Evolutionary conservation across 1,140 invertebrate genomes (phyloP).

Genomic region (Magallana gigas): DNA sequence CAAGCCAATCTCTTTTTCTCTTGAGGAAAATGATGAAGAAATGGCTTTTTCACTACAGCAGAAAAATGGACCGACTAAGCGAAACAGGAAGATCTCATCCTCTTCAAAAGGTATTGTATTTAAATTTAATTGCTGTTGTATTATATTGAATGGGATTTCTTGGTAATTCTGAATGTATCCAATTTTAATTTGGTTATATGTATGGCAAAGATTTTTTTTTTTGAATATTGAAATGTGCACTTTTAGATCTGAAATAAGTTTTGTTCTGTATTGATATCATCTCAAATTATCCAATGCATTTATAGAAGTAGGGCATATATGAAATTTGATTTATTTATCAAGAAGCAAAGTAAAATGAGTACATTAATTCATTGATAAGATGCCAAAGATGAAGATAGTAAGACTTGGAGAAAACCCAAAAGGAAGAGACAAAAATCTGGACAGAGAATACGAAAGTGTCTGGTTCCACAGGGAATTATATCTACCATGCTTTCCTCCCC

Average conservation of each 20-base stretch:
- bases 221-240: too few relatives aligned
- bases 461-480: slow-evolving; percentile 64
- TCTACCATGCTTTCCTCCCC: slow-evolving; percentile 73
- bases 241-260: too few relatives aligned
- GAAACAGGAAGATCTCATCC: slow-evolving; percentile 11
- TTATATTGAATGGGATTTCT: neutral
- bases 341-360: too few relatives aligned
- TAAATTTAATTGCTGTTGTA: neutral
- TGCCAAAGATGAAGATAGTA: slow-evolving; percentile 14
- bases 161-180: too few relatives aligned
- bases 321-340: too few relatives aligned
- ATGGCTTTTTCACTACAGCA: slow-evolving; percentile 35
- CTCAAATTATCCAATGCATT: too few relatives aligned
- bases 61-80: slow-evolving; percentile 36
- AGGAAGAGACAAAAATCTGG: slow-evolving; percentile 23
- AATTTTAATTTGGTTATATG: too few relatives aligned
- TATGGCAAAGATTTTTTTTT: too few relatives aligned
- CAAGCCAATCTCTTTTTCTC: slow-evolving; percentile 60
- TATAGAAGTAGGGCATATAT: too few relatives aligned
- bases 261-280: too few relatives aligned
- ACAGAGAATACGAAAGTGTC: slow-evolving; percentile 30
- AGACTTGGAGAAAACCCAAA: neutral
- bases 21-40: slow-evolving; percentile 63
- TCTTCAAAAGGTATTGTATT: neutral
- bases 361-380: neutral